A percentile compares a stretch with the other conserved stretches of the same genome.
Conservation (phyloP, 2,113 vertebrate genomes). For the Burhinus oedicnemus region DNA sequence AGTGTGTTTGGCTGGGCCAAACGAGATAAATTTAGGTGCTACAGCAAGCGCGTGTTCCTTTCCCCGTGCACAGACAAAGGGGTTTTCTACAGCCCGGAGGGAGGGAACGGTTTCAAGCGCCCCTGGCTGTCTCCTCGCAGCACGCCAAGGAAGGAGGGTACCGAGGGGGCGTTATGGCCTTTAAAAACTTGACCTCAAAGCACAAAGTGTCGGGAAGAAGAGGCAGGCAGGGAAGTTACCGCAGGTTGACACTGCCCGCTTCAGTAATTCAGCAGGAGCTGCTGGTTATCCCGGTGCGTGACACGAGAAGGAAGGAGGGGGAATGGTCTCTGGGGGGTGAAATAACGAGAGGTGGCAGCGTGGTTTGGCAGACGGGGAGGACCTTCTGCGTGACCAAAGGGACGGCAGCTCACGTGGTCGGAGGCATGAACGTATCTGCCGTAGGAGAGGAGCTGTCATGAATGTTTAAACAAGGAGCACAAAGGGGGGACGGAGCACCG, state of each 20-base stretch:
- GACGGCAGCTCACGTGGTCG: rapidly evolving
- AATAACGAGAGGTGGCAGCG: not conserved
- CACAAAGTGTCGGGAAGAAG: not conserved
- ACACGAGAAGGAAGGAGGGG: not conserved
- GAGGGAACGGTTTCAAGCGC: rapidly evolving
- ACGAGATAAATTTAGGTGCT: rapidly evolving
- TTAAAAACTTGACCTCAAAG: not conserved
- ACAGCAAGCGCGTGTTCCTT: rapidly evolving
- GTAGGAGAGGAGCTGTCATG: not conserved
- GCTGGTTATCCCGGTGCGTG: rapidly evolving
- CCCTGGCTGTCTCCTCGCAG: not conserved
- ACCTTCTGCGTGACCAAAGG: not conserved
- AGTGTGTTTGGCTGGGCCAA: rapidly evolving
- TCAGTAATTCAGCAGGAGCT: not conserved
- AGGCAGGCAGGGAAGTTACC: not conserved
- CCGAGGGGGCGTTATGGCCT: rapidly evolving
- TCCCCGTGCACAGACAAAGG: rapidly evolving
- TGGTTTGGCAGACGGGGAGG: not conserved
- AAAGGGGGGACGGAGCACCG: not conserved
- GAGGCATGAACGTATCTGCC: not conserved
- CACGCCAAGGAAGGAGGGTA: not conserved
- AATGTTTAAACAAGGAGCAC: not conserved
- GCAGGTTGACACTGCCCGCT: not conserved
- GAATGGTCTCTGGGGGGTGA: not conserved
- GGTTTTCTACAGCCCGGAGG: not conserved